Percentiles rank a stretch among this genome's conserved stretches.
phyloP scores from a whole-genome alignment of 2,888 invertebrate genomes.

The Drosophila pegasa region DNA sequence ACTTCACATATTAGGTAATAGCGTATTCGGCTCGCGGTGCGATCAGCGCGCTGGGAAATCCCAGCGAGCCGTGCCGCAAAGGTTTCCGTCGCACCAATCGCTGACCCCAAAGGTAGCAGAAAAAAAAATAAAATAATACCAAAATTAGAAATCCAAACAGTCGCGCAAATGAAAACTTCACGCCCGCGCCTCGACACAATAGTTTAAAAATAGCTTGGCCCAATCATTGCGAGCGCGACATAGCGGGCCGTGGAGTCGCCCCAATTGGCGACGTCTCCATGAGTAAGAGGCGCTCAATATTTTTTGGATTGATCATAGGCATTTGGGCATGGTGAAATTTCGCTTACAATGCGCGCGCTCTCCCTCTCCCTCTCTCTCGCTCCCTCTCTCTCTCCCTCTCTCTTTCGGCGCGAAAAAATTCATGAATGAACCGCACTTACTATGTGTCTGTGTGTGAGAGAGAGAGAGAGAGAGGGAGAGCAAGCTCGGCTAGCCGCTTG shows the following conservation, averaged over 20 bases:
- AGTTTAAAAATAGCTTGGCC: slow-evolving; percentile 67
- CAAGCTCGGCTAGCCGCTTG: slow-evolving; percentile 32
- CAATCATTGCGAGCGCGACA: slow-evolving; percentile 60
- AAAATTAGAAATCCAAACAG: not conserved
- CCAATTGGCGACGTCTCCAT: slow-evolving; percentile 44
- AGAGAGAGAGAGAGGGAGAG: slow-evolving; percentile 54
- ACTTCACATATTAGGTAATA: slow-evolving; percentile 33
- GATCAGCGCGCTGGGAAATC: slow-evolving; percentile 13
- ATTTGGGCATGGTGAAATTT: slow-evolving; percentile 68
- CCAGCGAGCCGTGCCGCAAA: slow-evolving; percentile 21
- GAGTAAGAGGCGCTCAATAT: slow-evolving; percentile 69
- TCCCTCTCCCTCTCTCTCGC: slow-evolving; percentile 4
- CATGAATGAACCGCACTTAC: slow-evolving; percentile 67
- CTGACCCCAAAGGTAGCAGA: slow-evolving; percentile 4
- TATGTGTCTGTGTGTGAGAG: slow-evolving; percentile 14
- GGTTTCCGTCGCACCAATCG: slow-evolving; percentile 13
- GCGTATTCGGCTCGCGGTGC: slow-evolving; percentile 21
- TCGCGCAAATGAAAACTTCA: slow-evolving; percentile 44
- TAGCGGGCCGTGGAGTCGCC: slow-evolving; percentile 28
- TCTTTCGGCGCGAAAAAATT: slow-evolving; percentile 36
- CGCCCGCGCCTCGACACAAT: slow-evolving; percentile 52
- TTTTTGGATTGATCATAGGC: slow-evolving; percentile 71
- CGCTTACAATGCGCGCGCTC: slow-evolving; percentile 29
- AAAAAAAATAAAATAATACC: not conserved
- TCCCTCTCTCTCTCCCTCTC: slow-evolving; percentile 10